A percentile compares a stretch with the other conserved stretches of the same genome.
Conservation (phyloP, 2,113 vertebrate species). For the Falcunculus frontatus region DNA sequence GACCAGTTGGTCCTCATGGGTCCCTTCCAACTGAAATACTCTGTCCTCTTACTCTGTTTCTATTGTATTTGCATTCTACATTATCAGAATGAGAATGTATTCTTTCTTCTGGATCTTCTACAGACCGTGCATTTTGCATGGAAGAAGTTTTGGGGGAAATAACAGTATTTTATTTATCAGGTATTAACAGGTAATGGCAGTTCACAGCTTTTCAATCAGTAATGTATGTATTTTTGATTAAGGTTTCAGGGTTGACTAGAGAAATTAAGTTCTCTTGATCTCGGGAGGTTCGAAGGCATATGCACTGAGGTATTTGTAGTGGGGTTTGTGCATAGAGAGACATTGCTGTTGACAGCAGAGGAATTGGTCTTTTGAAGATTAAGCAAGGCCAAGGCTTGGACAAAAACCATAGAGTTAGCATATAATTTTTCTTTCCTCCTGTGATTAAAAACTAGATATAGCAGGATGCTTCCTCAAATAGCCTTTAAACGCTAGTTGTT, state of each 20-base stretch:
- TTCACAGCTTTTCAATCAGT: neutral
- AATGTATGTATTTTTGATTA: accelerated
- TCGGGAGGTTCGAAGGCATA: neutral
- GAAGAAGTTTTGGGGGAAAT: neutral
- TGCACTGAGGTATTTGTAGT: neutral
- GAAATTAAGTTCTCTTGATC: neutral
- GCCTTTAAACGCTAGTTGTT: neutral
- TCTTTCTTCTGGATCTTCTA: neutral
- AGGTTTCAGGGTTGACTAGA: neutral
- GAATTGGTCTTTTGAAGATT: neutral
- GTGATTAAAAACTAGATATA: neutral
- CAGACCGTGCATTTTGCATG: neutral
- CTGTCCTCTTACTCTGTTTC: neutral
- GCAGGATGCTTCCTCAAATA: neutral
- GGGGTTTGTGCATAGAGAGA: neutral
- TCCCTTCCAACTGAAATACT: neutral
- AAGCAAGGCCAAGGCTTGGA: neutral
- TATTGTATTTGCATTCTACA: neutral
- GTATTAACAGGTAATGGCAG: neutral
- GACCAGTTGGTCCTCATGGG: neutral
- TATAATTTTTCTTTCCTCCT: neutral
- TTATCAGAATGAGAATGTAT: neutral
- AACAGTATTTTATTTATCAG: neutral
- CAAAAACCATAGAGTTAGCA: accelerated
- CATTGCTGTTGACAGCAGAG: neutral